phyloP scores from a whole-genome alignment of 2,888 invertebrate species.

The Allophyes oxyacanthae region DNA sequence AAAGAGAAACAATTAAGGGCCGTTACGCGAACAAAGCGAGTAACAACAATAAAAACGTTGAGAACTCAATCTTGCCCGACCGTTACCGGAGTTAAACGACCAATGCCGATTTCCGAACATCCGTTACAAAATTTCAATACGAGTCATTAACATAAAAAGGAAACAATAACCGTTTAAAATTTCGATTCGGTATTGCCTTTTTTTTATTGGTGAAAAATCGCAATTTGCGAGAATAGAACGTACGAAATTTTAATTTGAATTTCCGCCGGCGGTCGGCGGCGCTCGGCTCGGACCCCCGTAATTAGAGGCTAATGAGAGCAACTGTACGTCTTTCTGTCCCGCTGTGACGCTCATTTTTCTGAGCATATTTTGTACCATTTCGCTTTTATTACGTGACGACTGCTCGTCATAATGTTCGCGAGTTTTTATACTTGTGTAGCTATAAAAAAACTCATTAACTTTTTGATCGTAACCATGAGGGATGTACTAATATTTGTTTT shows the following conservation, averaged over 20 bases:
- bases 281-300: conserved; percentile 68
- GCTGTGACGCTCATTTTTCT: conserved; percentile 70
- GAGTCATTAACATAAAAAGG: conserved; percentile 87
- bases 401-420: conserved; percentile 66
- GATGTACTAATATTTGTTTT: conserved; percentile 60
- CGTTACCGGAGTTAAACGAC: conserved; percentile 72
- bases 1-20: conserved; percentile 77
- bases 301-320: conserved; percentile 87
- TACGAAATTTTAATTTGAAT: conserved; percentile 84
- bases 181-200: conserved; percentile 80
- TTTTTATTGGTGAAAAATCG: conserved; percentile 84
- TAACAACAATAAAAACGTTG: conserved; percentile 78
- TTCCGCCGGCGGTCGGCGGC: conserved; percentile 74
- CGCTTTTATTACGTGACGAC: conserved; percentile 77
- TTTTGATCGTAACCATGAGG: conserved; percentile 63
- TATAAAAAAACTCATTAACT: conserved; percentile 71
- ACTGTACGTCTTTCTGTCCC: conserved; percentile 65
- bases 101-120: conserved; percentile 69
- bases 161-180: conserved; percentile 88
- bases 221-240: conserved; percentile 80
- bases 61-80: conserved; percentile 78
- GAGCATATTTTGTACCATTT: conserved; percentile 70
- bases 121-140: conserved; percentile 83
- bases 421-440: conserved; percentile 62
- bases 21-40: conserved; percentile 74